phyloP scores from a whole-genome alignment of 2,113 vertebrate species.

The Anolis sagrei region DNA sequence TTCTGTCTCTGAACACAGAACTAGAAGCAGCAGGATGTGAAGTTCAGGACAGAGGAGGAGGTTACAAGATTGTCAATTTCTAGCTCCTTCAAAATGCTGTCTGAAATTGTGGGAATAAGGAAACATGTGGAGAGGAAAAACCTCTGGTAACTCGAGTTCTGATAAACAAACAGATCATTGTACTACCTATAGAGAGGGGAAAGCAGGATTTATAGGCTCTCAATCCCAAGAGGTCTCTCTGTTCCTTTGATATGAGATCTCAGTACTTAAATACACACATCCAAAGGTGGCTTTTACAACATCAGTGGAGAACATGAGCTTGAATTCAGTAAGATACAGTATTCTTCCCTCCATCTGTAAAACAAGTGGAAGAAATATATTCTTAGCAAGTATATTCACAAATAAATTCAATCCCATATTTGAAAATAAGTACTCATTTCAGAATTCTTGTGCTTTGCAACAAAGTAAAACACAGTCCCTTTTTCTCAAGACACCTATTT shows the following conservation, averaged over 20 bases:
- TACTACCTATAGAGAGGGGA: not conserved
- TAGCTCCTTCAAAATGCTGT: not conserved
- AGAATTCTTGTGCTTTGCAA: not conserved
- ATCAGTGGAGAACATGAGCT: not conserved
- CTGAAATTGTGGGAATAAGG: not conserved
- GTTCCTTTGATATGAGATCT: not conserved
- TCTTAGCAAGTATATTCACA: not conserved
- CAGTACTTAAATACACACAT: not conserved
- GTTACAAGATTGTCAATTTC: not conserved
- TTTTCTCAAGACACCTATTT: not conserved
- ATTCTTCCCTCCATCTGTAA: not conserved
- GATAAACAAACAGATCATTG: constrained; percentile 9
- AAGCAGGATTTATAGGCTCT: not conserved
- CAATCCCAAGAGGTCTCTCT: not conserved
- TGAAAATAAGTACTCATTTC: not conserved
- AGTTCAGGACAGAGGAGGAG: not conserved
- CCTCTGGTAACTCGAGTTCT: not conserved
- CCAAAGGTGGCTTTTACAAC: not conserved
- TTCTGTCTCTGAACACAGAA: not conserved
- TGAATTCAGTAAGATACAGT: not conserved
- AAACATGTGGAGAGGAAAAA: not conserved
- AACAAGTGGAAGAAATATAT: not conserved
- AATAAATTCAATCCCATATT: not conserved
- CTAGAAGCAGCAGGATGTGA: not conserved
- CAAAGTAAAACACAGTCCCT: not conserved